Evolutionary conservation across 1,140 invertebrate species (phyloP), one percentile per base, ranked within the genome.

Genomic region (Chlorops oryzae): DNA sequence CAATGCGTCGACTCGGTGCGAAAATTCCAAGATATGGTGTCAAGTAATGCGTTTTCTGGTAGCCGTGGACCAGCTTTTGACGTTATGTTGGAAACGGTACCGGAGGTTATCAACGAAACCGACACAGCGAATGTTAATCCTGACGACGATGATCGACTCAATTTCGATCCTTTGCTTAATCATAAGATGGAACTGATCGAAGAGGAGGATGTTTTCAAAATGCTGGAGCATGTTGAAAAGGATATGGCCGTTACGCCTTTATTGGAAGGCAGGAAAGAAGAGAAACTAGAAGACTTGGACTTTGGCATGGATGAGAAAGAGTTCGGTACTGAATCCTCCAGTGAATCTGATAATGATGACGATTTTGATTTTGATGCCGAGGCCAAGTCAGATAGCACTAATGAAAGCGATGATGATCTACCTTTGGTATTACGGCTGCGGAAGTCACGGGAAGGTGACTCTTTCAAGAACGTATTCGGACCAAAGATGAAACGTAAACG

Each of bases 161-260:
- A 66, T 47, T 69, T 61, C 45, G 65, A 69, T 52, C 65, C 65
- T 22, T 46, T 69, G n/a, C 32, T 69, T 12, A 67, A 69, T 48
- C 59, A 64, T 43, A 69, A 69, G 18, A 63, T 69, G 58, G 65
- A 69, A 50, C 43, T 69, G 2, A 64, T 69, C 17, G 65, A 69
- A 21, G 65, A 62, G 18, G 65, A 68, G 37, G 65, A 69, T 46
- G 65, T 69, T 1, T 69, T 69, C 23, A 69, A 69, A 46, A 69
- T 69, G 65, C 51, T 69, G 18, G 65, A 69, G 48, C 57, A 58
- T 25, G 65, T 68, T 4, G 65, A 69, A 45, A 69, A 66, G 27
- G 64, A 67, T n/a, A n/a, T n/a, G n/a, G n/a, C n/a, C n/a, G n/a
- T n/a, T n/a, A n/a, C n/a, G n/a, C n/a, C n/a, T n/a, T n/a, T n/a